Evolutionary conservation across 1,140 invertebrate genomes (phyloP), one percentile per base, ranked within the genome.

Genomic region (Dendroctonus ponderosae): DNA sequence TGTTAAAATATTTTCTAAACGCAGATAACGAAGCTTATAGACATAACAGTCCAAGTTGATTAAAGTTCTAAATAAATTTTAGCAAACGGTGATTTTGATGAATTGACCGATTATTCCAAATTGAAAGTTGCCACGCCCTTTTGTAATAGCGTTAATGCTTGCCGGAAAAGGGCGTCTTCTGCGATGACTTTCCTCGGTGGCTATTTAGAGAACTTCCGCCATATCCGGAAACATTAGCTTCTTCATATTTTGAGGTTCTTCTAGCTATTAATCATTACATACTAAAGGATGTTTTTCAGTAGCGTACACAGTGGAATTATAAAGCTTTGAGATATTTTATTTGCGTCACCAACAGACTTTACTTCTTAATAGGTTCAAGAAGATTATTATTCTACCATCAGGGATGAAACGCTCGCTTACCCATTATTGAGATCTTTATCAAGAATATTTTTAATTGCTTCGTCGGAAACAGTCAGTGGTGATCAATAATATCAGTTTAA

Each of bases 151-250:
- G 70, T 72, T 77, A 77, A 76, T 76, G 75, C 69, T 68, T 71
- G 60, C 75, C 72, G 76, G 76, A 77, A 77, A 63, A 74, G 74
- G 75, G 76, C 74, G 76, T 71, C 74, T 68, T 68, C 63, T 53
- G 61, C 58, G 53, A 65, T 68, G 66, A 40, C 68, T 62, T 56
- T 62, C 57, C 68, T 69, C 69, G 63, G 69, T 63, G 64, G 72
- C 76, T 72, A 76, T 77, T 77, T 77, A 76, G 71, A 67, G 69
- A 68, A 72, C 70, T 76, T 77, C 76, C 76, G 74, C 71, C 65
- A 67, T 66, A 70, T 70, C 74, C 71, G 76, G 75, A 77, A 77
- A 77, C 76, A 76, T 77, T 76, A 76, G 74, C 74, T 60, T 69
- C 73, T 14, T 26, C 71, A 66, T 40, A 49, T 76, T 74, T 70